Evolutionary conservation across 2,888 invertebrate genomes (phyloP), one percentile per base, ranked within the genome.

Genomic region (Melitaea athalia): DNA sequence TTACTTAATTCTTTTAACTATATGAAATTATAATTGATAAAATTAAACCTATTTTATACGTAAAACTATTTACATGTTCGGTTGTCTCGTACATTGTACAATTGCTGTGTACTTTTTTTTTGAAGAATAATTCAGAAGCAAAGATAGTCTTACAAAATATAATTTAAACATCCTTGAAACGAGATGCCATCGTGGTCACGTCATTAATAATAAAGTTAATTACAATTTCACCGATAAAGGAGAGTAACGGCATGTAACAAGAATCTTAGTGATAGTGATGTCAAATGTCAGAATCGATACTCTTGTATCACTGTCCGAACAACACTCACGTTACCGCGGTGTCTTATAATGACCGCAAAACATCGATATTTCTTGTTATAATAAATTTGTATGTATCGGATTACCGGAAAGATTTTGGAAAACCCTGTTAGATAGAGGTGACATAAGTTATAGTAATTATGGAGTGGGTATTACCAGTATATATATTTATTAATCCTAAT

Each of bases 191-290:
- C 66, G 65, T 63, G 55, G 43, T 66, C 17, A 31, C 53, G 62
- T 67, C 63, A 63, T 63, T 67, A 59, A 59, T 59, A 63, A 62
- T 55, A 68, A 77, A 75, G 77, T 75, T 79, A 82, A 85, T 83
- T 84, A 85, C 85, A 82, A 82, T 82, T 81, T 78, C 76, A 42
- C 74, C 78, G 73, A 70, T 80, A 81, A 81, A 79, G 76, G 67
- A 79, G 81, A 82, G 81, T 85, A 86, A 88, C 82, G 78, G 81
- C 86, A 75, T 87, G 86, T 88, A 83, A 65, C 80, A 84, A 84
- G 86, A 87, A 86, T 85, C 81, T 72, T 77, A 70, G 64, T 74
- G 88, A 87, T 88, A 87, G 77, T 66, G 45, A 75, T 77, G 87
- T 85, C 85, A 87, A 83, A 81, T 82, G 87, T 83, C 84, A 80